Evolutionary conservation across 2,888 invertebrate species (phyloP).

Genomic region (Eupithecia tripunctaria): DNA sequence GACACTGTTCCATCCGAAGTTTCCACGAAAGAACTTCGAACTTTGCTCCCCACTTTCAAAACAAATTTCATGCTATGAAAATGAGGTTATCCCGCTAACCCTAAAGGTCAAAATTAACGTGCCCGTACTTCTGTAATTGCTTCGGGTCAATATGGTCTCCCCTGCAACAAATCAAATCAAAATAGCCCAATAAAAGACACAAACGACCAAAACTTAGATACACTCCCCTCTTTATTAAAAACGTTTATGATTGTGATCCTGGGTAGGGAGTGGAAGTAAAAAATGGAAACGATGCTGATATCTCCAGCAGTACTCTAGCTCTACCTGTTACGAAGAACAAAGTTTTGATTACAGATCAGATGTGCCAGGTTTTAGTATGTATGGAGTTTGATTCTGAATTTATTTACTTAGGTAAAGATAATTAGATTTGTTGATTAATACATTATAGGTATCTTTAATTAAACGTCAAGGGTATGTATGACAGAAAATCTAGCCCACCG

Average conservation of each 20-base stretch:
- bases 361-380: not conserved
- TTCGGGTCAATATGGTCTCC: conserved; percentile 44
- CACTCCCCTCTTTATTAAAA: conserved; percentile 63
- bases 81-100: conserved; percentile 33
- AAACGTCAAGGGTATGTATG: not conserved
- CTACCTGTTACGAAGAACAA: not conserved
- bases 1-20: conserved; percentile 11
- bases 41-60: conserved; percentile 10
- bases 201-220: conserved; percentile 60
- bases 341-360: not conserved
- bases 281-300: conserved; percentile 52
- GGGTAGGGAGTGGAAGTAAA: conserved; percentile 66
- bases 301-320: not conserved
- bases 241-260: conserved; percentile 78
- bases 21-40: conserved; percentile 9
- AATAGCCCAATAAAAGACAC: conserved; percentile 69
- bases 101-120: conserved; percentile 39
- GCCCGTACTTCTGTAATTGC: conserved; percentile 45
- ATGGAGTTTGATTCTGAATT: not conserved
- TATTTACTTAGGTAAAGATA: not conserved
- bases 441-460: no score
- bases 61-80: conserved; percentile 14
- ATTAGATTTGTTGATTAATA: not conserved
- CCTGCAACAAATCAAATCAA: conserved; percentile 65
- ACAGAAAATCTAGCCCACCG: not conserved